Conservation (phyloP, 1,140 invertebrate species). For the Helicoverpa zea region DNA sequence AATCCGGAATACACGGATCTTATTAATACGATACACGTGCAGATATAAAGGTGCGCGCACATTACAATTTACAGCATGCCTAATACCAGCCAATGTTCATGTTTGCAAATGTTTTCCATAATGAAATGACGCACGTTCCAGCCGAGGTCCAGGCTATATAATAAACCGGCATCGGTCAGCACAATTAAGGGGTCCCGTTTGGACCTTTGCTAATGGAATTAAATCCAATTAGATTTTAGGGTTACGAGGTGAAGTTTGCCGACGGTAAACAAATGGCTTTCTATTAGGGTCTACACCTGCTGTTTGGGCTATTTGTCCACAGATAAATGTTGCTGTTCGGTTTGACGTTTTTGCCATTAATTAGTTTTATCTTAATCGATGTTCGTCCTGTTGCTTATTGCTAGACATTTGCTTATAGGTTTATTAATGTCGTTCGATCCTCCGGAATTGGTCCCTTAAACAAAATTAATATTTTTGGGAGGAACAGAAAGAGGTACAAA, state of each 20-base stretch:
- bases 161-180: slow-evolving; percentile 81
- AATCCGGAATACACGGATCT: neutral
- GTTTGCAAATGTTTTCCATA: slow-evolving; percentile 70
- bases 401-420: neutral
- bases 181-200: slow-evolving; percentile 83
- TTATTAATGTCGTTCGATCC: neutral
- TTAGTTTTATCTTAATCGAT: slow-evolving; percentile 52
- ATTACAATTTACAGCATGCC: slow-evolving; percentile 17
- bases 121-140: slow-evolving; percentile 61
- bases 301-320: slow-evolving; percentile 70
- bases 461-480: too few relatives aligned
- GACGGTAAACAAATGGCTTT: slow-evolving; percentile 81
- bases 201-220: slow-evolving; percentile 84
- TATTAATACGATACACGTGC: slow-evolving; percentile 12
- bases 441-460: too few relatives aligned
- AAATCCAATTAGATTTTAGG: slow-evolving; percentile 86
- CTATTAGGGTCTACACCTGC: slow-evolving; percentile 75
- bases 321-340: slow-evolving; percentile 66
- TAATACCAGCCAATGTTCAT: slow-evolving; percentile 53
- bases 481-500: too few relatives aligned
- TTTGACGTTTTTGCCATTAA: slow-evolving; percentile 56
- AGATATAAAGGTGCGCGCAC: slow-evolving; percentile 30
- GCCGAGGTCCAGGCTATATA: slow-evolving; percentile 61
- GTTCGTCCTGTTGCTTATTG: slow-evolving; percentile 21
- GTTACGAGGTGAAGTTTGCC: slow-evolving; percentile 84